Evolutionary conservation across 2,113 vertebrate genomes (phyloP).

Genomic region (Gasterosteus nipponicus): DNA sequence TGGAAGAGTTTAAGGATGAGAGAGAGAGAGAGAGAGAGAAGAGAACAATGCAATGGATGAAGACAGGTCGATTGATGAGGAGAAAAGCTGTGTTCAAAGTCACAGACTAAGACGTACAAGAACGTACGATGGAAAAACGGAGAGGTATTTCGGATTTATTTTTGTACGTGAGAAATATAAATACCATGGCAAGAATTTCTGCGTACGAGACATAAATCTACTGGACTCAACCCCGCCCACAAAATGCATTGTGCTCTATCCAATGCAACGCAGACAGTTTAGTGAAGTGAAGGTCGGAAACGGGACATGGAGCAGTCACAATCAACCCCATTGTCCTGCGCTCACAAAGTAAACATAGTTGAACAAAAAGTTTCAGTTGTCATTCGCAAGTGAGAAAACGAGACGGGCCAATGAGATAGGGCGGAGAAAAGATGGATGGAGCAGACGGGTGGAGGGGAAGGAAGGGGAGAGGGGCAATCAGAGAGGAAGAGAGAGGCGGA

Average conservation of each 20-base stretch:
- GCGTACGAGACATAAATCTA: background rate
- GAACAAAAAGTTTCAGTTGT: background rate
- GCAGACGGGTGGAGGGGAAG: background rate
- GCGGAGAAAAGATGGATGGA: constrained; percentile 9
- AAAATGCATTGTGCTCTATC: background rate
- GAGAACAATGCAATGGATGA: background rate
- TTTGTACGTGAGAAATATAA: background rate
- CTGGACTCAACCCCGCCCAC: background rate
- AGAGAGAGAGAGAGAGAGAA: background rate
- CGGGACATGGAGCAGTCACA: too few relatives aligned
- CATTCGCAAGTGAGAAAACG: background rate
- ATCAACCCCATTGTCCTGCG: background rate
- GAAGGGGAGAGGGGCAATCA: constrained; percentile 19
- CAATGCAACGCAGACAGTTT: background rate
- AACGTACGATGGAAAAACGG: too few relatives aligned
- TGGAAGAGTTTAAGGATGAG: constrained; percentile 8
- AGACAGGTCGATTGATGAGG: background rate
- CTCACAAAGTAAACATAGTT: background rate
- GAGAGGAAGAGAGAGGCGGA: constrained; percentile 32
- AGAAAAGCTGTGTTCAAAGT: background rate
- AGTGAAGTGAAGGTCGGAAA: background rate
- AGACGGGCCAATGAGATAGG: background rate
- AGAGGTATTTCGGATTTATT: background rate
- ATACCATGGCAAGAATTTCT: background rate
- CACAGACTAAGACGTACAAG: background rate